Conservation (phyloP, 2,888 invertebrate species). For the Barypeithes pellucidus region DNA sequence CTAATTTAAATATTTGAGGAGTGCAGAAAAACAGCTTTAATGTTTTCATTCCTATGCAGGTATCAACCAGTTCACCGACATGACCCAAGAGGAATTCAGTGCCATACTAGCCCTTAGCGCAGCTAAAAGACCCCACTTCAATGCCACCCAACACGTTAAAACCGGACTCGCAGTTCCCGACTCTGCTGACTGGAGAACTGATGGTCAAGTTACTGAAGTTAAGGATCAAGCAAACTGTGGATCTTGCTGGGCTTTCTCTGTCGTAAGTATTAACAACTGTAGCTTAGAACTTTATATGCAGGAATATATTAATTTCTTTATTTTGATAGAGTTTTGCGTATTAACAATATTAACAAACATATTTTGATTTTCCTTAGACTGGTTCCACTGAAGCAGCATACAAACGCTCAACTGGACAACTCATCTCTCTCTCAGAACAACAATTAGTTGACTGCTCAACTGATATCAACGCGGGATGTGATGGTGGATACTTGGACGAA, state of each 20-base stretch:
- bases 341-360: neutral
- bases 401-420: constrained; percentile 44
- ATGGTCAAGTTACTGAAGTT: constrained; percentile 57
- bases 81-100: constrained; percentile 55
- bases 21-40: neutral
- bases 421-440: constrained; percentile 56
- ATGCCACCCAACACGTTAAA: constrained; percentile 13
- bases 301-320: too few species aligned
- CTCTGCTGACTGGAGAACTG: constrained; percentile 57
- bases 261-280: constrained; percentile 50
- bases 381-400: constrained; percentile 56
- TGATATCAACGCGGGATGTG: constrained; percentile 50
- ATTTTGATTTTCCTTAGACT: constrained; percentile 37
- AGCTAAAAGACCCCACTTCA: neutral
- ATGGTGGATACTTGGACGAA: constrained; percentile 52
- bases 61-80: constrained; percentile 57
- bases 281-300: too few species aligned
- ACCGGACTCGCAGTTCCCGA: constrained; percentile 48
- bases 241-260: constrained; percentile 58
- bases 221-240: constrained; percentile 58
- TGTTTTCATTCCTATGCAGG: constrained; percentile 19
- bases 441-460: constrained; percentile 56
- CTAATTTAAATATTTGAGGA: too few species aligned
- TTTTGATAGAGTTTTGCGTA: too few species aligned
- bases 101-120: constrained; percentile 32